Conservation (phyloP, 1,140 invertebrate genomes). For the Sarcophaga bullata region DNA sequence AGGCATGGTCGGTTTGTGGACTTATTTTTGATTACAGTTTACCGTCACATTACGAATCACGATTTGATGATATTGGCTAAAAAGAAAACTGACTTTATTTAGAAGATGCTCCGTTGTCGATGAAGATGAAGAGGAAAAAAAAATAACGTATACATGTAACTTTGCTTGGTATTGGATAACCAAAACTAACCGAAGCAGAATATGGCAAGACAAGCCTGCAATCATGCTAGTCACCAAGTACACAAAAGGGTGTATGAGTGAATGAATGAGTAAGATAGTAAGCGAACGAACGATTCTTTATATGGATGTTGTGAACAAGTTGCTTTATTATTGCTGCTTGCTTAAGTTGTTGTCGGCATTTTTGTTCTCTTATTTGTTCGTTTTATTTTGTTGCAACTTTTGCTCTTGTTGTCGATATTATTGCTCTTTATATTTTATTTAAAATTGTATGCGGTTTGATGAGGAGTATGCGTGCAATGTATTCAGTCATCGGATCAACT, state of each 20-base stretch:
- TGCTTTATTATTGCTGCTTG: background rate
- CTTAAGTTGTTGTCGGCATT: constrained; percentile 29
- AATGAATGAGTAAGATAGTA: too few relatives aligned
- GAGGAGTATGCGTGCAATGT: constrained; percentile 8
- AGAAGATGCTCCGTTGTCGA: background rate
- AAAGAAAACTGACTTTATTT: background rate
- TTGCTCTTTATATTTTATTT: constrained; percentile 19
- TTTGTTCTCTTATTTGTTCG: background rate
- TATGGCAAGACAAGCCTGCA: too few relatives aligned
- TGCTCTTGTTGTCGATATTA: constrained; percentile 1
- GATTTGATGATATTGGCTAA: constrained; percentile 27
- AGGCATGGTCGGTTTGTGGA: background rate
- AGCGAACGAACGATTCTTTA: background rate
- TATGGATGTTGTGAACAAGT: constrained; percentile 30
- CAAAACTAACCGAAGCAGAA: background rate
- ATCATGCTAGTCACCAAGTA: too few relatives aligned
- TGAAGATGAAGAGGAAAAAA: background rate
- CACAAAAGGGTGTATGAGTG: too few relatives aligned
- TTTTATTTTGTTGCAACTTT: background rate
- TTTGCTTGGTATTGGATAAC: constrained; percentile 1
- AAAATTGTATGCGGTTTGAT: constrained; percentile 16
- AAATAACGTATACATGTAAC: constrained; percentile 21
- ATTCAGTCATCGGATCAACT: constrained; percentile 12
- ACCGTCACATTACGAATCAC: constrained; percentile 41
- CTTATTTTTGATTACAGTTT: constrained; percentile 29